phyloP scores from a whole-genome alignment of 92 coral and sea anemone species.

The Palythoa heliodiscus region DNA sequence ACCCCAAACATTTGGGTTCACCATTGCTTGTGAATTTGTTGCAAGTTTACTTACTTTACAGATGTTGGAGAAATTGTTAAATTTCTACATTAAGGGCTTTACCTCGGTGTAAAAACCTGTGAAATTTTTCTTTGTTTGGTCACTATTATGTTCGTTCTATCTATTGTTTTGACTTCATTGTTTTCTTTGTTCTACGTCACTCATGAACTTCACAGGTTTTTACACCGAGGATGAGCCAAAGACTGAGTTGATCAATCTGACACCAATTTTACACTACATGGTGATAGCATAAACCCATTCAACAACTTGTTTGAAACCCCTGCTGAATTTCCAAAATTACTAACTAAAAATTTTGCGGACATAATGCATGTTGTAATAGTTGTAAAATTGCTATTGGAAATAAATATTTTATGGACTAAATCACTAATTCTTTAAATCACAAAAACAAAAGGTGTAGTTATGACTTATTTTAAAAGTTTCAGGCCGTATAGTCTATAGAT shows the following conservation, averaged over 20 bases:
- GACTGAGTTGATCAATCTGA: not conserved
- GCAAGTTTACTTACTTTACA: no score
- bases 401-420: slow-evolving; percentile 1
- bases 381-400: not conserved
- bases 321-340: not conserved
- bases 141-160: no score
- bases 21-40: no score
- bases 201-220: no score
- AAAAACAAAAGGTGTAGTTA: not conserved
- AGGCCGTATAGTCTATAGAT: not conserved
- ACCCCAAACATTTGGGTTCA: no score
- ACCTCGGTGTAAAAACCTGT: no score
- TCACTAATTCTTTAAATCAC: not conserved
- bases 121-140: no score
- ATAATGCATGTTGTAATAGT: not conserved
- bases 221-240: no score
- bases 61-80: no score
- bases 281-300: not conserved
- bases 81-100: no score
- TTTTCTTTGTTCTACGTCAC: no score
- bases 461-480: not conserved
- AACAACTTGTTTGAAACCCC: slow-evolving; percentile 4
- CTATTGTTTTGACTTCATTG: no score
- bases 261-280: not conserved
- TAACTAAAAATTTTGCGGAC: not conserved